Evolutionary conservation across 2,888 invertebrate genomes (phyloP).

Genomic region (Prenolepis imparis): DNA sequence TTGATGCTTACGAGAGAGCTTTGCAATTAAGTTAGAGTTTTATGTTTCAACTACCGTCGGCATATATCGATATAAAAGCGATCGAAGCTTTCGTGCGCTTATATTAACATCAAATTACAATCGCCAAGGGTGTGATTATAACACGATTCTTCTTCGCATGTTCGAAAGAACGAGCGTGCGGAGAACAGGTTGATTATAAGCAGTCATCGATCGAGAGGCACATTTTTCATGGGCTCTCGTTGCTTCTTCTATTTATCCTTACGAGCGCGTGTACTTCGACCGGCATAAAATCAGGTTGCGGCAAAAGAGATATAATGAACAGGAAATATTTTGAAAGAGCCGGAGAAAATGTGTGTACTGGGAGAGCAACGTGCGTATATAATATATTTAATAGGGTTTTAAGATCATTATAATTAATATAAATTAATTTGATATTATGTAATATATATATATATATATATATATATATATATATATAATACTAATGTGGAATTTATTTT

Average conservation of each 20-base stretch:
- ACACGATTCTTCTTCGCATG: constrained; percentile 54
- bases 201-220: constrained; percentile 38
- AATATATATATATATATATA: not conserved
- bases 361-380: too few relatives aligned
- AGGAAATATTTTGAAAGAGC: not conserved
- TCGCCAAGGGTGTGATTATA: constrained; percentile 60
- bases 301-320: not conserved
- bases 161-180: constrained; percentile 57
- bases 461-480: not conserved
- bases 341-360: not conserved
- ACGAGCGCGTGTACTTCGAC: not conserved
- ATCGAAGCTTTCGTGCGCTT: constrained; percentile 61
- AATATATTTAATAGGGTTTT: not conserved
- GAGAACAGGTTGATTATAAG: constrained; percentile 51
- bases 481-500: not conserved
- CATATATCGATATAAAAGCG: constrained; percentile 30
- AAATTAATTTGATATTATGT: not conserved
- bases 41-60: constrained; percentile 26
- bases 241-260: constrained; percentile 1
- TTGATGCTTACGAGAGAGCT: not conserved
- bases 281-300: not conserved
- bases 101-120: constrained; percentile 68
- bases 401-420: not conserved
- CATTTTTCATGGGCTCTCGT: constrained; percentile 22
- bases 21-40: constrained; percentile 60